Percentiles rank a stretch among this genome's conserved stretches.
Conservation (phyloP, 2,797 vertebrate species). For the Malurus splendens region DNA sequence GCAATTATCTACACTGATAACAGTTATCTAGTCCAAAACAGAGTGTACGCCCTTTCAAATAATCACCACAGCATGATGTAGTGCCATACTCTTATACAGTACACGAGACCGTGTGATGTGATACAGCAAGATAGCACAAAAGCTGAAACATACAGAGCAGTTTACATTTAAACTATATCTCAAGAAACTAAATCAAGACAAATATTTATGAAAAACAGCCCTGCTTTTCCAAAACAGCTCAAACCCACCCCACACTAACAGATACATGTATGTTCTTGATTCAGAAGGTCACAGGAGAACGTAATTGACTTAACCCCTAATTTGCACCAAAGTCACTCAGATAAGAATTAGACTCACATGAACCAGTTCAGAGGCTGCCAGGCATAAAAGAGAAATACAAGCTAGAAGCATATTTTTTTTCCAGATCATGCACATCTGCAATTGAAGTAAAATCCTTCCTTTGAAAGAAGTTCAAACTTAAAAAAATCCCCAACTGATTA, state of each 20-base stretch:
- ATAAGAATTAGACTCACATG: background rate
- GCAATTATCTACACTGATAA: conserved; percentile 63
- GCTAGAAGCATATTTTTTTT: background rate
- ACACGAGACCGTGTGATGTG: conserved; percentile 33
- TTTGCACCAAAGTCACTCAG: background rate
- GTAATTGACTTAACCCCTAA: conserved; percentile 12
- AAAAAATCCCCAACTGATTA: background rate
- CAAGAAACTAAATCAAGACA: conserved; percentile 57
- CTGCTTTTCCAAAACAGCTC: background rate
- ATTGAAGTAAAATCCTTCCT: background rate
- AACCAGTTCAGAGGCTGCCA: background rate
- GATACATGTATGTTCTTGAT: conserved; percentile 22
- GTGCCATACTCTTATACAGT: background rate
- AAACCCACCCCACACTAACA: conserved; percentile 17
- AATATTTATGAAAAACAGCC: conserved; percentile 54
- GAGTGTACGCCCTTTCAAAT: conserved; percentile 60
- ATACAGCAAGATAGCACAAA: background rate
- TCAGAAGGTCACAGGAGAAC: background rate
- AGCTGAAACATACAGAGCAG: background rate
- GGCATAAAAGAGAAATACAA: background rate
- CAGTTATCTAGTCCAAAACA: conserved; percentile 58
- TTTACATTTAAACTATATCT: conserved; percentile 49
- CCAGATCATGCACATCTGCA: background rate
- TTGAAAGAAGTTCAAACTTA: background rate
- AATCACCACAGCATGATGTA: conserved; percentile 24